Percentiles rank a stretch among this genome's conserved stretches.
phyloP scores from a whole-genome alignment of 2,888 invertebrate genomes.

The Heliconius erato region DNA sequence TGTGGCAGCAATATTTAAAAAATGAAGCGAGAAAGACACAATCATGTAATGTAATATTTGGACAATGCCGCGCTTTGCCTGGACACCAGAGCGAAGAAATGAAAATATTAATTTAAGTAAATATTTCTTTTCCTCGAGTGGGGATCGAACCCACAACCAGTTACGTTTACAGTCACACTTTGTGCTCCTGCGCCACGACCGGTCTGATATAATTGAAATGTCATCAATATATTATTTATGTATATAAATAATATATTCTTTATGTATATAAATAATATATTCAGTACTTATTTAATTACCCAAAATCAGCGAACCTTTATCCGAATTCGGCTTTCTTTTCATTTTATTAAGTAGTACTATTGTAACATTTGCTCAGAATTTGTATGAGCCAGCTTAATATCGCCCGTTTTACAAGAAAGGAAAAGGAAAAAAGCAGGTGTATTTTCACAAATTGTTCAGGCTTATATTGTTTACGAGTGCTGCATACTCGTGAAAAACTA shows the following conservation, averaged over 20 bases:
- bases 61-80: no score
- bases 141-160: no score
- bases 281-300: neutral
- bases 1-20: no score
- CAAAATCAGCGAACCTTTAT: neutral
- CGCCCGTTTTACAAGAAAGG: slow-evolving; percentile 22
- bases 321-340: neutral
- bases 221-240: neutral
- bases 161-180: no score
- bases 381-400: slow-evolving; percentile 11
- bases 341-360: slow-evolving; percentile 1
- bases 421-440: slow-evolving; percentile 13
- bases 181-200: no score
- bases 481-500: slow-evolving; percentile 53
- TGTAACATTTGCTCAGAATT: slow-evolving; percentile 22
- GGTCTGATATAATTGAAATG: neutral
- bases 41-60: no score
- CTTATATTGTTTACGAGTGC: slow-evolving; percentile 51
- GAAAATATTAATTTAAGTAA: no score
- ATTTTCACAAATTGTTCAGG: slow-evolving; percentile 39
- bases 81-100: no score
- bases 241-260: neutral
- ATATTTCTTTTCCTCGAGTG: no score
- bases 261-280: neutral
- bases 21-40: no score